Evolutionary conservation across 1,140 invertebrate genomes (phyloP).

Genomic region (Drosophila melanogaster): DNA sequence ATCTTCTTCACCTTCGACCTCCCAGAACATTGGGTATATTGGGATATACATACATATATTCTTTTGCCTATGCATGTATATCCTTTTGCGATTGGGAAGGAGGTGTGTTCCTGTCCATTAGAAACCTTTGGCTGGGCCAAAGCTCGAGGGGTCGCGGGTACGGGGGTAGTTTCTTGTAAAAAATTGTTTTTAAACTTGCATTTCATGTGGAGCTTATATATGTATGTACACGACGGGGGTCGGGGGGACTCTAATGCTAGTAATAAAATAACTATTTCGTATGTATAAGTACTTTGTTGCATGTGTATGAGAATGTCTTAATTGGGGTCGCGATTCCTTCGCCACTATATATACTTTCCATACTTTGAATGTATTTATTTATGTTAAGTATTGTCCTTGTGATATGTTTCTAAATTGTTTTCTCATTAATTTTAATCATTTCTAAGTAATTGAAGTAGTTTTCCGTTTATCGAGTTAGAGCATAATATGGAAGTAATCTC

Average conservation of each 20-base stretch:
- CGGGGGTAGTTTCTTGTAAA: constrained; percentile 59
- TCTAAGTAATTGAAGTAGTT: constrained; percentile 83
- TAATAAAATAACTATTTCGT: constrained; percentile 81
- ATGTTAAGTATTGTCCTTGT: constrained; percentile 84
- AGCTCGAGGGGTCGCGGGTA: constrained; percentile 33
- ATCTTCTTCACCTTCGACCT: neutral
- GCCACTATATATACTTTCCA: constrained; percentile 33
- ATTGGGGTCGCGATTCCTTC: constrained; percentile 33
- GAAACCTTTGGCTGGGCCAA: constrained; percentile 62
- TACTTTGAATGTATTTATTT: constrained; percentile 71
- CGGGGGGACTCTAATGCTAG: constrained; percentile 53
- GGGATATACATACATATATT: constrained; percentile 1
- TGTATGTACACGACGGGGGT: constrained; percentile 53
- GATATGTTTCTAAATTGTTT: constrained; percentile 84
- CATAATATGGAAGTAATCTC: constrained; percentile 80
- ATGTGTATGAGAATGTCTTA: constrained; percentile 57
- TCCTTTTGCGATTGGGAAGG: constrained; percentile 14
- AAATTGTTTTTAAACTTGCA: constrained; percentile 70
- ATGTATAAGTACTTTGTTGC: constrained; percentile 71
- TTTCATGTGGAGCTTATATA: constrained; percentile 32
- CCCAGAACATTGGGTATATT: constrained; percentile 1
- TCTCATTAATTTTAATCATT: constrained; percentile 80
- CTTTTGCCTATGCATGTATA: neutral
- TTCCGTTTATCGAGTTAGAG: constrained; percentile 79
- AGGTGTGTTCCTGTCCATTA: constrained; percentile 19